Evolutionary conservation across 2,888 invertebrate species (phyloP), one percentile per base, ranked within the genome.

Genomic region (Patella caerulea): DNA sequence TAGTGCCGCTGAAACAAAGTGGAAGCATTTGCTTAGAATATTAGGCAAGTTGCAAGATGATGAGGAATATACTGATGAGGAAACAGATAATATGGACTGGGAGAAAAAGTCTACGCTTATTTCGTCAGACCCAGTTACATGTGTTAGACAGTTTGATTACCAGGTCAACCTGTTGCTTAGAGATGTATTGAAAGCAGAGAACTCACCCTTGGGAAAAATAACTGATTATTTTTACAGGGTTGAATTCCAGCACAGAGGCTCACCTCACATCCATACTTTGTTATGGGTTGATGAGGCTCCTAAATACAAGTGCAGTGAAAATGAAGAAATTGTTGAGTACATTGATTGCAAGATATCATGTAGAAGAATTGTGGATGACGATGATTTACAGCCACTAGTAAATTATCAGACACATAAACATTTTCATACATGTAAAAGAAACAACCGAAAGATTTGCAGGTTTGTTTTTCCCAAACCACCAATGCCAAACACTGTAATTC

Each of bases 211-310:
- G 29, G 83, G 84, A 17, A 71, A 82, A 59, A 73, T 83, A 12
- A 29, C 29, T 15, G 84, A 86, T 72, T 84, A 24, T 72, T 82
- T 81, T 71, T 84, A 81, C 71, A 76, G 83, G 29, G 82, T 83
- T 12, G 85, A 84, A 84, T 87, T 34, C 86, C 87, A 86, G 71
- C 81, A 82, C n/a, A 74, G 85, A 12, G 86, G 86, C 2, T 83
- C 82, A 9, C 85, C 86, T 12, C 83, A 85, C 76, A 80, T 84
- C 2, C 84, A 86, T 65, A 79, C 80, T 74, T 70, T 85, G 54
- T 74, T 77, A n/a, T 84, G 85, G 83, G 79, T 83, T 7, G 76
- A 82, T 45, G 72, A 80, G 78, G 82, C 84, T 0, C 82, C 82
- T 34, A 79, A 59, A 29, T 71, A 82, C 70, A 82, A 81, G 55